Evolutionary conservation across 2,113 vertebrate species (phyloP), one percentile per base, ranked within the genome.

Genomic region (Hipposideros armiger): DNA sequence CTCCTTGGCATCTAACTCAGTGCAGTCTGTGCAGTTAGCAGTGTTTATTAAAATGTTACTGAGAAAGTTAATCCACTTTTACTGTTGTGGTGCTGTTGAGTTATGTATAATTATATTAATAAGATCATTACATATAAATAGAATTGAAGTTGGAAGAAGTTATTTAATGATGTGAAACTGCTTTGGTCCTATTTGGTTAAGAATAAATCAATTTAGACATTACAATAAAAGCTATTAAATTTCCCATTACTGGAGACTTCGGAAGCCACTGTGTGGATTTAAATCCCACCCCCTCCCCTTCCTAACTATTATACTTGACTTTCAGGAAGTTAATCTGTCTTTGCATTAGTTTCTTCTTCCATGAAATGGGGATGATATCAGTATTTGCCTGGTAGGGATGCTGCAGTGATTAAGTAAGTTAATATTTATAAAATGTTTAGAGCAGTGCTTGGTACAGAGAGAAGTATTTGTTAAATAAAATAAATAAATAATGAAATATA

Each of bases 341-440:
- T 1, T 80, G 45, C 14, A 40, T 78, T 70, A 52, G 7, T 95
- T 92, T 80, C 45, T 90, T 94, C 26, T 50, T 92, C 45, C 47
- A 32, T 58, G 54, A 96, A 93, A 80, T 95, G 52, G 28, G 26
- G 32, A 24, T 85, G 50, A 36, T 87, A 50, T 82, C 85, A 64
- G 15, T 47, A 52, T 96, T 97, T 95, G 50, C 15, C 26, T 76
- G 20, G 4, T 40, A 76, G 16, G 6, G 5, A 64, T 87, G 50
- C 40, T 64, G 4, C 56, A 70, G 9, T 32, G 32, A n/a, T 84
- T 90, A 69, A 81, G 42, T 80, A 93, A 78, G 3, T 92, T 96
- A 64, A 74, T 96, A 58, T 91, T 96, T 90, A 30, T 93, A 66
- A 70, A 80, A 70, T 96, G 22, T 20, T 95, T 82, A 96, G 52